phyloP scores from a whole-genome alignment of 2,113 vertebrate species.

The Gasterosteus nipponicus region DNA sequence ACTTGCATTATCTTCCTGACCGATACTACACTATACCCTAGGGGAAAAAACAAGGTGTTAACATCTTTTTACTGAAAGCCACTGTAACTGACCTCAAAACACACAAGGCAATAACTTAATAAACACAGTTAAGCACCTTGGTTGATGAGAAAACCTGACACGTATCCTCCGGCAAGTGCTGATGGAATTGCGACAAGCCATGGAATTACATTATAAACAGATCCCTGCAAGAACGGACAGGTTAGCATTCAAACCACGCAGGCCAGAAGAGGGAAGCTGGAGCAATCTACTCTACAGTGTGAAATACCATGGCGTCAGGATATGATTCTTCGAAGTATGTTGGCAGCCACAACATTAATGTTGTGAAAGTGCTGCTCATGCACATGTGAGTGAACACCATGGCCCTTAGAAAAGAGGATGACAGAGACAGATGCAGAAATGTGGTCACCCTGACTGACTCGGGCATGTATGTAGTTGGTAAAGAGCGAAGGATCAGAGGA shows the following conservation, averaged over 20 bases:
- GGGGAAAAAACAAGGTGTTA: not conserved
- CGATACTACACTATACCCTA: conserved; percentile 83
- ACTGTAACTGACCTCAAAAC: not conserved
- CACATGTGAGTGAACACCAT: conserved; percentile 88
- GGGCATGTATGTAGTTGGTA: not conserved
- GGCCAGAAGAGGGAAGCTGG: not conserved
- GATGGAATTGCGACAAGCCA: conserved; percentile 88
- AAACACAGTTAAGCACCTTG: conserved; percentile 76
- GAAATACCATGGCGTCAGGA: conserved; percentile 83
- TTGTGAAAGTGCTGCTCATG: conserved; percentile 80
- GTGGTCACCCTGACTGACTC: not conserved
- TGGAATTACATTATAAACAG: conserved; percentile 90
- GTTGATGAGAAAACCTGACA: conserved; percentile 87
- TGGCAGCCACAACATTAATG: conserved; percentile 91
- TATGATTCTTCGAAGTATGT: conserved; percentile 91
- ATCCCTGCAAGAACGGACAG: conserved; percentile 79
- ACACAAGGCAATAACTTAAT: not conserved
- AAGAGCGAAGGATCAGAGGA: not conserved
- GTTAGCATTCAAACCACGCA: not conserved
- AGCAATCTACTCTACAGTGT: not conserved
- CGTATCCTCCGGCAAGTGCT: conserved; percentile 83
- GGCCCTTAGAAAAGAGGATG: conserved; percentile 78
- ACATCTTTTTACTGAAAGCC: not conserved
- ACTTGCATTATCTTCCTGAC: conserved; percentile 94
- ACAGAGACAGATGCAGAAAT: not conserved